phyloP scores from a whole-genome alignment of 1,140 invertebrate species.

The Brachionus rotundiformis region DNA sequence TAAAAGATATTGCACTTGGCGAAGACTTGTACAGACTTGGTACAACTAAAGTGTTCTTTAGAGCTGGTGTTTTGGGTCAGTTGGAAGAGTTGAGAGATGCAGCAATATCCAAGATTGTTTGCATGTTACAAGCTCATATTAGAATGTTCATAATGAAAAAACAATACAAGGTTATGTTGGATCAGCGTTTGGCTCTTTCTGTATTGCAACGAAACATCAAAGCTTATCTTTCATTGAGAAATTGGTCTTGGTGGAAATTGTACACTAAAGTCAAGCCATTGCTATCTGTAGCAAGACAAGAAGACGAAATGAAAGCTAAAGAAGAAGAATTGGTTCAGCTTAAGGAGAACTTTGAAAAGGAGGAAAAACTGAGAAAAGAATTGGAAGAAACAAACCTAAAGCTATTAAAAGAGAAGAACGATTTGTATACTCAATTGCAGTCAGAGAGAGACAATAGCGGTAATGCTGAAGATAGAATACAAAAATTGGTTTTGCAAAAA shows the following conservation, averaged over 20 bases:
- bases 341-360: conserved; percentile 87
- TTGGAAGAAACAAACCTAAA: conserved; percentile 88
- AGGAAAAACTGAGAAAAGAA: conserved; percentile 94
- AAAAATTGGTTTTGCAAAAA: conserved; percentile 92
- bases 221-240: conserved; percentile 94
- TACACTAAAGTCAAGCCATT: conserved; percentile 97
- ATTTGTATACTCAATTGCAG: conserved; percentile 80
- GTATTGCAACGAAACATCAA: conserved; percentile 98
- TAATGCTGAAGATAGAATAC: conserved; percentile 86
- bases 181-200: conserved; percentile 93
- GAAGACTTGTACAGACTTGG: conserved; percentile 86
- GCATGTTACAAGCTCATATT: conserved; percentile 95
- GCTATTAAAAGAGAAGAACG: conserved; percentile 80
- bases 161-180: conserved; percentile 94
- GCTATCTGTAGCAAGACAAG: conserved; percentile 93
- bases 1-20: conserved; percentile 76
- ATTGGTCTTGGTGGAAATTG: conserved; percentile 99
- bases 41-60: conserved; percentile 99
- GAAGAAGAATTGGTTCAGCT: conserved; percentile 92
- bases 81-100: conserved; percentile 99
- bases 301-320: conserved; percentile 96
- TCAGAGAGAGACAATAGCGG: conserved; percentile 74
- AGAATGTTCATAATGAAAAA: conserved; percentile 80
- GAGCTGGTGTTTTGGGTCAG: conserved; percentile 98
- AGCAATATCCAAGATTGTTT: conserved; percentile 93